phyloP scores from a whole-genome alignment of 2,113 vertebrate species.

The Crotalus tigris region DNA sequence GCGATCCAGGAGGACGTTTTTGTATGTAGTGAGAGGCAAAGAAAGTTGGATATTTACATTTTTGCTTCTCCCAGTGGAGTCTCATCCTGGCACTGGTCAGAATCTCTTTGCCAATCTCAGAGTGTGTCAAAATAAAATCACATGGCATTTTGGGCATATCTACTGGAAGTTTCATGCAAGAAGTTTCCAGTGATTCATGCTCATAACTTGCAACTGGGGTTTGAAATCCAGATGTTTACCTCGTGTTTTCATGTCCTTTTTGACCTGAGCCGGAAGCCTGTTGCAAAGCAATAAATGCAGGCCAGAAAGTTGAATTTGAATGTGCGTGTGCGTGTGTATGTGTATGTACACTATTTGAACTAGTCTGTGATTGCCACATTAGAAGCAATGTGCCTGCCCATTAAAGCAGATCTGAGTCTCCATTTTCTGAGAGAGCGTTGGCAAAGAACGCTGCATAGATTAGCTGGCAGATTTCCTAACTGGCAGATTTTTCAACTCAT shows the following conservation, averaged over 20 bases:
- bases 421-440: not conserved
- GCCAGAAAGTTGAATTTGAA: not conserved
- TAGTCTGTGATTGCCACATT: not conserved
- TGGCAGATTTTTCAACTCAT: not conserved
- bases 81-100: not conserved
- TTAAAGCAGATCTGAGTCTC: not conserved
- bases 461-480: conserved; percentile 7
- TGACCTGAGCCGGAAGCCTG: not conserved
- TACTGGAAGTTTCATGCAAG: not conserved
- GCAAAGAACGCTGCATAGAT: not conserved
- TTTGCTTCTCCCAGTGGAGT: not conserved
- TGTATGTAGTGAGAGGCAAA: not conserved
- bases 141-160: not conserved
- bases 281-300: not conserved
- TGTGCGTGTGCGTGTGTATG: accelerated
- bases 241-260: not conserved
- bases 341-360: not conserved
- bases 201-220: not conserved
- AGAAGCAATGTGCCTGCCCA: not conserved
- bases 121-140: not conserved
- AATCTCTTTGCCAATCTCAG: not conserved
- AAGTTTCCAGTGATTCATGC: not conserved
- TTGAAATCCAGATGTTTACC: not conserved
- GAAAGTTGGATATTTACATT: not conserved
- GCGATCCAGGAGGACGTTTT: not conserved